Evolutionary conservation across 2,888 invertebrate genomes (phyloP), one percentile per base, ranked within the genome.

Genomic region (Stenolophus ochropezus): DNA sequence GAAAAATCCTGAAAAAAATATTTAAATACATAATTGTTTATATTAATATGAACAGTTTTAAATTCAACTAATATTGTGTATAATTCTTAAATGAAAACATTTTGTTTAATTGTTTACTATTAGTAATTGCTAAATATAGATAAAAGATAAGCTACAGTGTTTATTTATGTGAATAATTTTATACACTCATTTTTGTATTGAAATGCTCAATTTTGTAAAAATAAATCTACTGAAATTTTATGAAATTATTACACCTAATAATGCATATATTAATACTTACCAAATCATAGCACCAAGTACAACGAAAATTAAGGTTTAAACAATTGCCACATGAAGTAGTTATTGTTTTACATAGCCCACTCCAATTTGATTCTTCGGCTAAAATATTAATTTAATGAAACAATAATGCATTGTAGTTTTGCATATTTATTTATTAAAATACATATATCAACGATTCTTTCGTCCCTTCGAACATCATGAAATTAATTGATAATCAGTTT

Each of bases 281-380:
- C 53, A 69, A 65, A 76, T 82, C 81, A 42, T 53, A 77, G 11
- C 82, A 82, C 82, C 82, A 82, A 8, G 78, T 27, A 73, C 82
- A 82, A 8, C 75, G 49, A 8, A 20, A 20, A 33, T 82, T 71
- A 21, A 58, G 47, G 27, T 82, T 58, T 11, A 82, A 21, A 51
- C 82, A 82, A 23, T 81, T 21, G n/a, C 33, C 27, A 73, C 82
- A 82, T 25, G 82, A 78, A 11, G 42, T 69, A 16, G 58, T 75
- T 27, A 73, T 73, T 2, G 49, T 27, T 16, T 51, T 16, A 27
- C 82, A 82, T 47, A 23, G n/a, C 23, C 21, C 14, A 78, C 61
- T 80, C 56, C 73, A 71, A n/a, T 51, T 33, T 47, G 16, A n/a
- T 21, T 78, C 78, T 49, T 42, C 61, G 14, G 47, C 78, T 78